phyloP scores from a whole-genome alignment of 1,140 invertebrate genomes.

The Ooceraea biroi region DNA sequence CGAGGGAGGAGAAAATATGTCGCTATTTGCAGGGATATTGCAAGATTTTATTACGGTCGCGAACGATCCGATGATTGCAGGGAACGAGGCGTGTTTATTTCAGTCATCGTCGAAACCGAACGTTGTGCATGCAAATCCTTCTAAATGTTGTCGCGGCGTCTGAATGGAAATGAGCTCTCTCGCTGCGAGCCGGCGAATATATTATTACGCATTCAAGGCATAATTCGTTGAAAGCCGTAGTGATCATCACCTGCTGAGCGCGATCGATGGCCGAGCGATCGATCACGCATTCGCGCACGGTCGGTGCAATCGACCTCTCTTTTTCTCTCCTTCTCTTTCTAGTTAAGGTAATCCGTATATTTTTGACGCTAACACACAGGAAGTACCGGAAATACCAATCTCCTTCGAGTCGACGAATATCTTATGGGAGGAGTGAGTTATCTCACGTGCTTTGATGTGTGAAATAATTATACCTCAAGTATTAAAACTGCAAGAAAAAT shows the following conservation, averaged over 20 bases:
- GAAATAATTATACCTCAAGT: neutral
- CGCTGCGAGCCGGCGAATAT: conserved; percentile 68
- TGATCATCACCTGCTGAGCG: conserved; percentile 74
- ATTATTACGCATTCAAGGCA: conserved; percentile 81
- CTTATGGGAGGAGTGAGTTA: neutral
- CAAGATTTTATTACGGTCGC: neutral
- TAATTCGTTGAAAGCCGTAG: conserved; percentile 74
- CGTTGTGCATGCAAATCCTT: conserved; percentile 83
- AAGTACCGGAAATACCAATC: conserved; percentile 8
- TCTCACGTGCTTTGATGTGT: neutral
- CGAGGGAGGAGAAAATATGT: neutral
- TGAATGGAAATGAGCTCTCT: conserved; percentile 80
- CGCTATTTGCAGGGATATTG: neutral
- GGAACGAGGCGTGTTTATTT: conserved; percentile 67
- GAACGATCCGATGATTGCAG: conserved; percentile 35
- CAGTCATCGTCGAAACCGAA: conserved; percentile 68
- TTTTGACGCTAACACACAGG: conserved; percentile 63
- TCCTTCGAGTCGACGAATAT: neutral
- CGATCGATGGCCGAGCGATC: conserved; percentile 79
- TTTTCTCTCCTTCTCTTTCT: no score
- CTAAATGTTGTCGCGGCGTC: conserved; percentile 78
- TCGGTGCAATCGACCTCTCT: conserved; percentile 56
- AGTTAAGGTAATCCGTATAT: conserved; percentile 60
- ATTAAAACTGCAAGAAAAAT: conserved; percentile 24
- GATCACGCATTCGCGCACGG: conserved; percentile 79